phyloP scores from a whole-genome alignment of 2,888 invertebrate species.

The Sepiola atlantica region DNA sequence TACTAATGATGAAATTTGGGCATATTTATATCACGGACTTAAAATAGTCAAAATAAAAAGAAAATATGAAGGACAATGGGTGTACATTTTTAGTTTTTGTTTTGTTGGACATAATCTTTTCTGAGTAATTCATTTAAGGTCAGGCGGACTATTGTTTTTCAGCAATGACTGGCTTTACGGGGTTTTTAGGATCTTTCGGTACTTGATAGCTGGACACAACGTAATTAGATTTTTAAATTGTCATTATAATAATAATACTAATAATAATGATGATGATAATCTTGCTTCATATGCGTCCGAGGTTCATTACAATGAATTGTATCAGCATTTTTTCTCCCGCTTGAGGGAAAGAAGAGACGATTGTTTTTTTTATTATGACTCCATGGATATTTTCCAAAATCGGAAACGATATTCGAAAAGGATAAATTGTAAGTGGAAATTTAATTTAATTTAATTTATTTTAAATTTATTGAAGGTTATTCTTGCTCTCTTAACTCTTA shows the following conservation, averaged over 20 bases:
- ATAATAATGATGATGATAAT: background rate
- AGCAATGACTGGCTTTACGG: background rate
- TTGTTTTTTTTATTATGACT: background rate
- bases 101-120: background rate
- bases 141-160: background rate
- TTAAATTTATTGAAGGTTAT: background rate
- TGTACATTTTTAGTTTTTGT: background rate
- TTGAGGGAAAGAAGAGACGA: background rate
- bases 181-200: background rate
- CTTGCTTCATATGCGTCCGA: background rate
- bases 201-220: background rate
- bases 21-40: constrained; percentile 1
- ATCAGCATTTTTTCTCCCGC: background rate
- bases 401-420: too few relatives aligned
- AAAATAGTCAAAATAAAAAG: background rate
- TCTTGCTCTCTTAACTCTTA: too few relatives aligned
- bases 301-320: background rate
- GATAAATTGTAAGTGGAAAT: background rate
- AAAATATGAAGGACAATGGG: background rate
- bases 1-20: constrained; percentile 32
- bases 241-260: background rate
- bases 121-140: constrained; percentile 7
- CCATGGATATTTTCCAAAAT: background rate
- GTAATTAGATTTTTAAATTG: background rate
- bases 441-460: background rate